Evolutionary conservation across 2,797 vertebrate genomes (phyloP).

Genomic region (Pseudochirops corinnae): DNA sequence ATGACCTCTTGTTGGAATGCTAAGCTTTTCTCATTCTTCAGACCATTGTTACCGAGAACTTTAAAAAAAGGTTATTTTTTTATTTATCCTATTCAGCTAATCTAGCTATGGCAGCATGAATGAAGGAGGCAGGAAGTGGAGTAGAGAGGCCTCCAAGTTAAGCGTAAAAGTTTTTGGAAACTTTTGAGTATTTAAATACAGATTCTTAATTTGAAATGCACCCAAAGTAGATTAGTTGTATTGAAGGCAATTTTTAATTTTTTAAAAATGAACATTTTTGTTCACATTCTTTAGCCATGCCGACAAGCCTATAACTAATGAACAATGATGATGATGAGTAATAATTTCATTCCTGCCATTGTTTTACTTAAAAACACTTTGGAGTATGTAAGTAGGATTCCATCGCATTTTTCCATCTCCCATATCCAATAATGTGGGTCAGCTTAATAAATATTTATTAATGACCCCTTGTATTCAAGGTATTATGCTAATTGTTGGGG

Average conservation of each 20-base stretch:
- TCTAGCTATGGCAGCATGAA: background rate
- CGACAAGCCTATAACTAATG: background rate
- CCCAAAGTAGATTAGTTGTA: background rate
- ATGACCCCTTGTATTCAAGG: background rate
- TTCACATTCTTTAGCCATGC: background rate
- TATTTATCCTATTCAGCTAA: background rate
- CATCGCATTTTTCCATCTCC: background rate
- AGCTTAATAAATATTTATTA: background rate
- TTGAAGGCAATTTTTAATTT: background rate
- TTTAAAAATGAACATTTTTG: background rate
- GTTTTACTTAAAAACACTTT: constrained; percentile 9
- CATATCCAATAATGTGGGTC: background rate
- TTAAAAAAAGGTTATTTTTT: background rate
- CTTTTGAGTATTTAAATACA: background rate
- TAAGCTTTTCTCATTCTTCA: background rate
- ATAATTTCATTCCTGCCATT: background rate
- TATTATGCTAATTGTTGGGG: background rate
- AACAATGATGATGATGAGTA: background rate
- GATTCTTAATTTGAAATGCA: background rate
- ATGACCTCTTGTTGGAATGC: background rate
- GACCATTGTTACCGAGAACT: background rate
- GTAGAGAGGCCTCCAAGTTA: background rate
- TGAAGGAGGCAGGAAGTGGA: background rate
- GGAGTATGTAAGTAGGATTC: background rate
- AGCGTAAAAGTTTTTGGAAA: background rate